Conservation (phyloP, 2,113 vertebrate species). For the Melierax canorus region DNA sequence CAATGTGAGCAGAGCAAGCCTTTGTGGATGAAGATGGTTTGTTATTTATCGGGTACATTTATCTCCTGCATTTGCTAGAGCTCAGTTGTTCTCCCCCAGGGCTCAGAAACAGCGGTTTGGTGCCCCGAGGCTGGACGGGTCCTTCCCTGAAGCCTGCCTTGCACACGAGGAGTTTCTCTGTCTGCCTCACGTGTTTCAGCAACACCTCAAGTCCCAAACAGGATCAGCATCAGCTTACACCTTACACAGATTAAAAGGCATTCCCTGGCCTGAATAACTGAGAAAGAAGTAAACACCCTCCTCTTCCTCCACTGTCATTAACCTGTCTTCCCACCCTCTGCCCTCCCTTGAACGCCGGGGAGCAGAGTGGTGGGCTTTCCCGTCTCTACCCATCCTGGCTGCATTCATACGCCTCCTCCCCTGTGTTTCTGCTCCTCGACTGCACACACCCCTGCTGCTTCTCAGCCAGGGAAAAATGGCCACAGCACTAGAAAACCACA, state of each 20-base stretch:
- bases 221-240: not conserved
- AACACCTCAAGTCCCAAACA: not conserved
- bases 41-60: slow-evolving; percentile 15
- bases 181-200: not conserved
- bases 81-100: not conserved
- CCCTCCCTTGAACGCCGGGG: accelerated
- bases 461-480: accelerated
- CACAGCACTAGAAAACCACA: not conserved
- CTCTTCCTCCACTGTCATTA: not conserved
- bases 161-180: accelerated
- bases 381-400: accelerated
- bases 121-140: not conserved
- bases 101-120: not conserved
- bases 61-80: not conserved
- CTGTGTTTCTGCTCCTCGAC: accelerated
- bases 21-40: not conserved
- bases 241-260: not conserved
- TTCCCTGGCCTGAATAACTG: not conserved
- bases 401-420: accelerated
- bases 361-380: not conserved
- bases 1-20: not conserved
- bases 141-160: not conserved
- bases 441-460: not conserved
- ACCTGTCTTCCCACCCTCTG: not conserved
- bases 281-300: not conserved